These are phyloP conservation scores for Laupala kohalensis DNA, from an alignment of 1,140 invertebrate species.

Conservation along the genomic window DNA sequence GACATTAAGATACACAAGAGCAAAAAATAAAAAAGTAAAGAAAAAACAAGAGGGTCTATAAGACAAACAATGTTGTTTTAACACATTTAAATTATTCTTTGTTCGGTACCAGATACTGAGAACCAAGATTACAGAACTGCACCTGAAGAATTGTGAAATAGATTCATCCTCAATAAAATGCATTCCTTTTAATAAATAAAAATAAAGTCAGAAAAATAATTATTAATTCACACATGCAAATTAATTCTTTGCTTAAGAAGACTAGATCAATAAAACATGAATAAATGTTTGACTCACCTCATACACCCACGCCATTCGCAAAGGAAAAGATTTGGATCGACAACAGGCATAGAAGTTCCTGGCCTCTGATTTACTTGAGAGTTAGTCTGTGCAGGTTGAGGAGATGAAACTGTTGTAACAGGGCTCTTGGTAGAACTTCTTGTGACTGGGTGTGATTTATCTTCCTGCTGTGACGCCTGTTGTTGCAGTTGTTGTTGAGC, in stretches of 20 bases:
- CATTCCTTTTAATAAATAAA: background rate
- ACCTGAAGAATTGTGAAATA: background rate
- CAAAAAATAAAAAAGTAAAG: too few species aligned
- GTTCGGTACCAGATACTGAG: too few species aligned
- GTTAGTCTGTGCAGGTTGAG: background rate
- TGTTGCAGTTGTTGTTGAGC: too few species aligned
- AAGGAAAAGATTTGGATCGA: slow-evolving; percentile 36
- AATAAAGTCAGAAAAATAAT: too few species aligned
- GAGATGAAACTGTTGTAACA: slow-evolving; percentile 16
- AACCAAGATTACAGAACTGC: too few species aligned
- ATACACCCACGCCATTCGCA: slow-evolving; percentile 88
- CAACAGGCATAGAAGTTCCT: background rate
- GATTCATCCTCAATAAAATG: background rate
- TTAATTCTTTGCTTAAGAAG: background rate
- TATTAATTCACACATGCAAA: background rate
- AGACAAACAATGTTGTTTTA: too few species aligned
- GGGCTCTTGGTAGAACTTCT: slow-evolving; percentile 25
- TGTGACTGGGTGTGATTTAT: background rate
- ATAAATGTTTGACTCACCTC: slow-evolving; percentile 36
- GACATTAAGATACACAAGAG: too few species aligned
- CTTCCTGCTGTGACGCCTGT: too few species aligned
- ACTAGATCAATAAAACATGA: background rate
- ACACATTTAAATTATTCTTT: too few species aligned
- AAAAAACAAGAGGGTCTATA: too few species aligned
- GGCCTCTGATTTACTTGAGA: background rate